Evolutionary conservation across 2,113 vertebrate genomes (phyloP).

Genomic region (Seriola quinqueradiata): DNA sequence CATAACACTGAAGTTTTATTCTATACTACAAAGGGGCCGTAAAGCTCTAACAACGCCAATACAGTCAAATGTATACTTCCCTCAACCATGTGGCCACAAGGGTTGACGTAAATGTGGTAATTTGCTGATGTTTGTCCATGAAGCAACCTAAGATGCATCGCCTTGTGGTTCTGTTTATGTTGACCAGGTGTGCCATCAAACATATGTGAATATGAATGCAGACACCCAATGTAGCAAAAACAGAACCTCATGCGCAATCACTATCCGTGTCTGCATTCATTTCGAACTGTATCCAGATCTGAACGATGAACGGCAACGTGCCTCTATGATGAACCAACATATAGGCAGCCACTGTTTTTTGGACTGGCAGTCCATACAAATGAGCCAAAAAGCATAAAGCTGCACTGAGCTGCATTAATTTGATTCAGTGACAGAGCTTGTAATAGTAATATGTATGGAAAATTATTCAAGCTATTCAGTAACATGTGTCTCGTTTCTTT

Average conservation of each 20-base stretch:
- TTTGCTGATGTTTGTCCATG: not conserved
- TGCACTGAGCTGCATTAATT: not conserved
- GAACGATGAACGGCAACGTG: too few species aligned
- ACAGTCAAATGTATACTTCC: not conserved
- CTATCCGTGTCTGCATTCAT: not conserved
- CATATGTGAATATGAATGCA: not conserved
- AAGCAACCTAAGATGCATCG: not conserved
- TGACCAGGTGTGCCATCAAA: not conserved
- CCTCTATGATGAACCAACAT: too few species aligned
- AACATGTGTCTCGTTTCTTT: constrained; percentile 10
- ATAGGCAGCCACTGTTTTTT: too few species aligned
- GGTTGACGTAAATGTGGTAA: not conserved
- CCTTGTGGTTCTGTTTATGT: not conserved
- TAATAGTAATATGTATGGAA: not conserved
- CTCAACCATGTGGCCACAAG: not conserved
- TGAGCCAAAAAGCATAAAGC: not conserved
- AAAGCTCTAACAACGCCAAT: not conserved
- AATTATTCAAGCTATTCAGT: constrained; percentile 1
- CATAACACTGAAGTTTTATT: not conserved
- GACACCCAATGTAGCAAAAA: not conserved
- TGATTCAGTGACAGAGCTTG: not conserved
- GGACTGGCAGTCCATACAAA: not conserved
- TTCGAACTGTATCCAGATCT: not conserved
- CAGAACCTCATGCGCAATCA: not conserved
- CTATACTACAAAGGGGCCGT: too few species aligned